Conservation (phyloP, 2,113 vertebrate genomes). For the Carassius gibelio region DNA sequence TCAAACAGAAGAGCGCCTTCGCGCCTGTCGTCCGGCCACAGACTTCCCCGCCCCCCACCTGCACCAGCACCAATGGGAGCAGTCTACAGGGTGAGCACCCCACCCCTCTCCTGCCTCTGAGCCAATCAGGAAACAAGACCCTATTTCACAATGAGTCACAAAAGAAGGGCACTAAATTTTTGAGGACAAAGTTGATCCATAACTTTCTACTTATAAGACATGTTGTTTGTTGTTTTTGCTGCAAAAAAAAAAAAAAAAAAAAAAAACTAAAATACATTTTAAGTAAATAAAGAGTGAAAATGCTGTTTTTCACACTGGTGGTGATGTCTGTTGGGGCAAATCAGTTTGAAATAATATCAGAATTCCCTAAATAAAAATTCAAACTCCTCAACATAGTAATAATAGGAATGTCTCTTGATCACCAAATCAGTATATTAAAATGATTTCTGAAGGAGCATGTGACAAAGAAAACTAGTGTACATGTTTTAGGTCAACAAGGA, state of each 20-base stretch:
- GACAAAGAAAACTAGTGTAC: too few relatives aligned
- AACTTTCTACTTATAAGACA: constrained; percentile 73
- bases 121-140: constrained; percentile 48
- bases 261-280: not conserved
- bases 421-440: too few relatives aligned
- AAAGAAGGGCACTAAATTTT: not conserved
- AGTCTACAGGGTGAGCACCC: constrained; percentile 89
- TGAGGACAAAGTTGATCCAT: constrained; percentile 80
- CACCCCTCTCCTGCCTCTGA: constrained; percentile 61
- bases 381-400: too few relatives aligned
- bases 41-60: constrained; percentile 89
- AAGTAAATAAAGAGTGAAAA: not conserved
- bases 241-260: too few relatives aligned
- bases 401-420: too few relatives aligned
- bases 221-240: constrained; percentile 29
- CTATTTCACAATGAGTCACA: not conserved
- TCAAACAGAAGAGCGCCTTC: constrained; percentile 99
- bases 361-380: not conserved
- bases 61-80: constrained; percentile 86
- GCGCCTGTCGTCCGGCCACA: constrained; percentile 93
- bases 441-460: too few relatives aligned
- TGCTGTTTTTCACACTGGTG: not conserved
- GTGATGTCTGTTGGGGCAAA: not conserved
- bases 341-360: not conserved
- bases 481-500: too few relatives aligned